Evolutionary conservation across 2,797 vertebrate species (phyloP).

Genomic region (Sebastes matsubarae): DNA sequence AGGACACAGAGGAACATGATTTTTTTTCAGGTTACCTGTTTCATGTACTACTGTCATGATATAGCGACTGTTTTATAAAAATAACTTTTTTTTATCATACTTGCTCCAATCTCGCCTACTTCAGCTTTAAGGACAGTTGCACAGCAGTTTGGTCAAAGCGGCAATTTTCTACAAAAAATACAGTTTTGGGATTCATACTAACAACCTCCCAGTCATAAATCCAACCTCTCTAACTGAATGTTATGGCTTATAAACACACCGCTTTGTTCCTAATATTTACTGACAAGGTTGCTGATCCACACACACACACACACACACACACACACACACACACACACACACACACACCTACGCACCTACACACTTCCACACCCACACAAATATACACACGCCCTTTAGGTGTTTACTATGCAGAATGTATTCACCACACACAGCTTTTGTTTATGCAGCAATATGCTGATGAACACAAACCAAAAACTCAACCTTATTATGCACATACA

Average conservation of each 20-base stretch:
- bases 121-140: not conserved
- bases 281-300: conserved; percentile 1
- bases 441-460: conserved; percentile 53
- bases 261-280: conserved; percentile 24
- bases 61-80: too few species aligned
- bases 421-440: conserved; percentile 30
- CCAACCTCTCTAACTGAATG: not conserved
- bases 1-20: too few species aligned
- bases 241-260: conserved; percentile 9
- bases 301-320: not conserved
- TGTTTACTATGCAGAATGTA: conserved; percentile 41
- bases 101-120: too few species aligned
- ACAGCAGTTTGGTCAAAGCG: not conserved
- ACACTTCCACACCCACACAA: not conserved
- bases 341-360: not conserved
- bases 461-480: not conserved
- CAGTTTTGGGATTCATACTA: not conserved
- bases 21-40: too few species aligned
- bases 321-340: not conserved
- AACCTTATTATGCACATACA: conserved; percentile 24
- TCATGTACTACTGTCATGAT: too few species aligned
- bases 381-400: not conserved
- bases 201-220: not conserved
- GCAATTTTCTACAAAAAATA: not conserved
- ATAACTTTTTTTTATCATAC: too few species aligned